phyloP scores from a whole-genome alignment of 2,888 invertebrate genomes.

The Drosophila atripex region DNA sequence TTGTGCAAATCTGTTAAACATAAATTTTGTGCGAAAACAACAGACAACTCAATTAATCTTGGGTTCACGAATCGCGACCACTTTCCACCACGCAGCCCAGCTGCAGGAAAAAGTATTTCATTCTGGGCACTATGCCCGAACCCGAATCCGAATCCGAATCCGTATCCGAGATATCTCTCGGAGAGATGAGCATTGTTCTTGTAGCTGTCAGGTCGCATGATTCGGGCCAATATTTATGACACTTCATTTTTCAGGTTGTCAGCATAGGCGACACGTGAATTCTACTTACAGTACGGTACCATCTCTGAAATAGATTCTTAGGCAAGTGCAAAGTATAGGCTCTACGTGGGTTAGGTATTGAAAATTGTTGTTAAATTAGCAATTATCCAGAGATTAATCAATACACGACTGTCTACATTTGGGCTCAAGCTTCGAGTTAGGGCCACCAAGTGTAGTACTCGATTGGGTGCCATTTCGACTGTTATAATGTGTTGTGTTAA shows the following conservation, averaged over 20 bases:
- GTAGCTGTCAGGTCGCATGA: conserved; percentile 39
- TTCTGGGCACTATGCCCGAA: conserved; percentile 64
- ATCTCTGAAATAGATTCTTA: conserved; percentile 31
- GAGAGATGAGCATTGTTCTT: conserved; percentile 38
- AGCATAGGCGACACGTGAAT: conserved; percentile 37
- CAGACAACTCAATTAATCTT: conserved; percentile 63
- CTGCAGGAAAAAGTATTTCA: conserved; percentile 25
- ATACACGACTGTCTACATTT: conserved; percentile 26
- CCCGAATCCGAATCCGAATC: background rate
- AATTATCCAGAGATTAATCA: conserved; percentile 66
- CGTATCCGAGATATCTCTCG: conserved; percentile 9
- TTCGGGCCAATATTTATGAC: conserved; percentile 38
- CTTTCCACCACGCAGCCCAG: conserved; percentile 25
- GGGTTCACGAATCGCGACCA: conserved; percentile 38
- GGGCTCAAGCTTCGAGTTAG: conserved; percentile 54
- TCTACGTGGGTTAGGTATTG: conserved; percentile 44
- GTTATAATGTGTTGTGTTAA: conserved; percentile 30
- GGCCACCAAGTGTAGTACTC: conserved; percentile 51
- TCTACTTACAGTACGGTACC: conserved; percentile 26
- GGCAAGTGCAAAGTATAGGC: conserved; percentile 60
- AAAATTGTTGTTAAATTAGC: conserved; percentile 76
- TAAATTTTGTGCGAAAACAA: conserved; percentile 47
- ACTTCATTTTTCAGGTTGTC: conserved; percentile 57
- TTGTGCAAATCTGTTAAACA: conserved; percentile 61
- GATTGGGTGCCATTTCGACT: conserved; percentile 22